phyloP scores from a whole-genome alignment of 2,888 invertebrate species.

The Lycophotia porphyrea region DNA sequence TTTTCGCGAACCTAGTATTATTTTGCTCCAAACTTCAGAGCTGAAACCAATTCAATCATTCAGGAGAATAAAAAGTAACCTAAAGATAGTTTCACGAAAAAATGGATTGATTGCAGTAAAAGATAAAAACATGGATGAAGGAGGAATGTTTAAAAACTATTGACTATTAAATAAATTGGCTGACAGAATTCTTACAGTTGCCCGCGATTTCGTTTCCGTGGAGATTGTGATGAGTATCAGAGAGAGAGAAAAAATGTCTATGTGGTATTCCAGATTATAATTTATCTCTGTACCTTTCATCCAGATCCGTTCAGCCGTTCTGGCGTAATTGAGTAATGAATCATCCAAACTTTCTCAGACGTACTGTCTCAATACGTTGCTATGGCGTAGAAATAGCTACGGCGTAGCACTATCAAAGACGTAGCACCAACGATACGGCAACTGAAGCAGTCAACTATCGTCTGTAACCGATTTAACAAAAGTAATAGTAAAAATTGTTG shows the following conservation, averaged over 20 bases:
- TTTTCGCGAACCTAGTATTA: constrained; percentile 29
- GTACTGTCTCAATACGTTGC: no score
- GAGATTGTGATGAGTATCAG: background rate
- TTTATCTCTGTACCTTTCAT: background rate
- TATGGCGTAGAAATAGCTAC: no score
- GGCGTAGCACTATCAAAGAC: no score
- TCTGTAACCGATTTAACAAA: no score
- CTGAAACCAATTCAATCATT: constrained; percentile 57
- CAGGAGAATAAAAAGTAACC: constrained; percentile 36
- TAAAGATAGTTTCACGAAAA: constrained; percentile 27
- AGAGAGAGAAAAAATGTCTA: no score
- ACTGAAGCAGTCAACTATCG: no score
- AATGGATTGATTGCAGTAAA: constrained; percentile 30
- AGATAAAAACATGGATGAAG: background rate
- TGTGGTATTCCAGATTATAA: no score
- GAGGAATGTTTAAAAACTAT: constrained; percentile 3
- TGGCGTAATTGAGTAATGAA: no score
- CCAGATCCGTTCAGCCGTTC: background rate
- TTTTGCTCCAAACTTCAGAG: constrained; percentile 41
- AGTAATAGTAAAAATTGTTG: no score
- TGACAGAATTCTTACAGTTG: background rate
- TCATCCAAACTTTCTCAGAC: no score
- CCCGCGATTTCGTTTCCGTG: background rate
- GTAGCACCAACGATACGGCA: no score
- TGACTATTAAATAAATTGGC: background rate